Base-by-base conservation (phyloP, 2,113 vertebrate species). In the Cebidichthys violaceus region DNA sequence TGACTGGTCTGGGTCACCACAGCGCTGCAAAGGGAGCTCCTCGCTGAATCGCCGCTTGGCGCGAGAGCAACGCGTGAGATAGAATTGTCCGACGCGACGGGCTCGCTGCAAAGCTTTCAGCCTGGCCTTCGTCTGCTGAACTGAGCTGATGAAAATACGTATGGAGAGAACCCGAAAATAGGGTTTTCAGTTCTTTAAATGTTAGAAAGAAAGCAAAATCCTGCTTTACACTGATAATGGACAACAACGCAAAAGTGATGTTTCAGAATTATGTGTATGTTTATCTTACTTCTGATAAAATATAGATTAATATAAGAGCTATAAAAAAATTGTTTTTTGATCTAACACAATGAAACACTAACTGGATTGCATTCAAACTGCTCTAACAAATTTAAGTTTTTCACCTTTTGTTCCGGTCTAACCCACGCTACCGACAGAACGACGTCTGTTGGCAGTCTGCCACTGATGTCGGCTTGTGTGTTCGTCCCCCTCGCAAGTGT, bases 231-330 rank as follows among this genome's bases (percentile, higher is more conserved):
- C 84, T 11, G 79, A 84, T 80, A 90, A 87, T 84, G 82, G 83
- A 92, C 81, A 80, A 82, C 75, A 86, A 88, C 70, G 70, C 29
- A 78, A 31, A 77, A 67, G 45, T 70, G 10, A 54, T 27, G 64
- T 62, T 85, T 85, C 66, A 50, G 77, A 72, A 74, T 79, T 68
- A 29, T 88, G 71, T 91, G 70, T 89, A 74, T 81, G 75, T 90
- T 86, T 90, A 87, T 70, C 45, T 74, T 66, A 52, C 68, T 77
- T 79, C 88, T 88, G 86, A 86, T 79, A 66, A 90, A 86, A 84
- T 83, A 74, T 83, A 86, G 81, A 88, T 91, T 88, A 84, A 90
- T 90, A 86, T 87, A 91, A 91, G 84, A 85, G 80, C 69, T 85
- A 37, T 61, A 74, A 82, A 68, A 80, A 78, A 86, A 81, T 79